These are phyloP conservation scores for Melanotaenia parkinsoni DNA, from an alignment of 2,797 vertebrate genomes.

Conservation along the genomic window DNA sequence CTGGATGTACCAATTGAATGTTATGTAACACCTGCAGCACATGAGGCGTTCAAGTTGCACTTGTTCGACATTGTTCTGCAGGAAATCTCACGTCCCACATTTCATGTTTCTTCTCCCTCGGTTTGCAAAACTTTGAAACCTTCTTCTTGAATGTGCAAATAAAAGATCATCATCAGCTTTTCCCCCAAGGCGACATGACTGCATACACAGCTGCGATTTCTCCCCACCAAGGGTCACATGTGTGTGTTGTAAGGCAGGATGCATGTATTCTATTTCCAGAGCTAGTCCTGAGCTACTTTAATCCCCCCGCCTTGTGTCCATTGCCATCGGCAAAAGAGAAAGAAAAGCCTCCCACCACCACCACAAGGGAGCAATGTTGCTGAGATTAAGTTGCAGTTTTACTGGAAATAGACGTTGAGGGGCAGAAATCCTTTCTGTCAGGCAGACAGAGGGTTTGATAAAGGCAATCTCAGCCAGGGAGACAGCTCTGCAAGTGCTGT, in stretches of 20 bases:
- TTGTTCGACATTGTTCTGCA: slow-evolving; percentile 49
- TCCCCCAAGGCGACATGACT: slow-evolving; percentile 46
- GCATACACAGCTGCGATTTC: slow-evolving; percentile 64
- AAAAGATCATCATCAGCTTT: slow-evolving; percentile 33
- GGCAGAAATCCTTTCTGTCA: slow-evolving; percentile 66
- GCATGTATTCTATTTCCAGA: slow-evolving; percentile 82
- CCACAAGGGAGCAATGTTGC: slow-evolving; percentile 63
- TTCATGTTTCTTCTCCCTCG: slow-evolving; percentile 26
- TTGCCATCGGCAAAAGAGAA: slow-evolving; percentile 55
- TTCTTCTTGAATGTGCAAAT: slow-evolving; percentile 1
- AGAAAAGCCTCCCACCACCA: slow-evolving; percentile 50
- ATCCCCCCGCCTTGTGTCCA: slow-evolving; percentile 69
- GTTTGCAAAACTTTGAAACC: slow-evolving; percentile 24
- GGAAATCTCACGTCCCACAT: slow-evolving; percentile 61
- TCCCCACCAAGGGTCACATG: slow-evolving; percentile 51
- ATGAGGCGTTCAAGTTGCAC: slow-evolving; percentile 37
- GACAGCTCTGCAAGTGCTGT: slow-evolving; percentile 52
- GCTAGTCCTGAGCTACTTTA: slow-evolving; percentile 75
- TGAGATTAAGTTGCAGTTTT: slow-evolving; percentile 82
- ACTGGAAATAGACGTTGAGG: slow-evolving; percentile 81
- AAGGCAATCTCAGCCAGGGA: slow-evolving; percentile 54
- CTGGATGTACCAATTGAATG: slow-evolving; percentile 52
- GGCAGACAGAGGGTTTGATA: slow-evolving; percentile 66
- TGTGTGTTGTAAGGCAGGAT: slow-evolving; percentile 55
- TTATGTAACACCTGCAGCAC: slow-evolving; percentile 65